A percentile compares a stretch with the other conserved stretches of the same genome.
Conservation (phyloP, 2,888 invertebrate genomes). For the Drosophila multiciliata region DNA sequence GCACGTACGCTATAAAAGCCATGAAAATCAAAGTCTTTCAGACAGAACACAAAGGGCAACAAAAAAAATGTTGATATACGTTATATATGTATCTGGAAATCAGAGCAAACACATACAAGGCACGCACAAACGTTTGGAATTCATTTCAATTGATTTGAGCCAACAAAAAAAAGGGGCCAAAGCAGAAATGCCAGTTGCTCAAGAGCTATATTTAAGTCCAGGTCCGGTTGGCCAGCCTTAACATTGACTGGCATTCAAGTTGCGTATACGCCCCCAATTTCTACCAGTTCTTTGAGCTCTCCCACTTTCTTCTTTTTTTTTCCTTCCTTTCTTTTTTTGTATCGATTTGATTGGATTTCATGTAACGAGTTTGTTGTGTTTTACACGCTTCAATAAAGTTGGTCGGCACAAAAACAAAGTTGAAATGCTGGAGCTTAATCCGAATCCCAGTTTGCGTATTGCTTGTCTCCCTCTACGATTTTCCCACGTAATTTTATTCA, state of each 20-base stretch:
- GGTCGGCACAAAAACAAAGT: conserved; percentile 7
- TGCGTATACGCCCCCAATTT: conserved; percentile 41
- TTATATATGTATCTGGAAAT: conserved; percentile 33
- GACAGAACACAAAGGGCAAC: neutral
- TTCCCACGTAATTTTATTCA: conserved; percentile 70
- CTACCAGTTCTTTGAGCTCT: neutral
- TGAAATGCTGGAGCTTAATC: conserved; percentile 32
- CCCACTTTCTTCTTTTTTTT: too few species aligned
- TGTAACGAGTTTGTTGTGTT: conserved; percentile 64
- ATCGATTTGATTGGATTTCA: conserved; percentile 80
- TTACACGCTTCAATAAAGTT: conserved; percentile 67
- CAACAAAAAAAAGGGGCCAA: conserved; percentile 20
- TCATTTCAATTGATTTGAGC: conserved; percentile 72
- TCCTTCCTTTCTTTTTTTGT: conserved; percentile 44
- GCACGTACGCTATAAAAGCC: conserved; percentile 56
- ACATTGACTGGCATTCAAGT: conserved; percentile 31
- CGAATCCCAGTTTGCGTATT: conserved; percentile 31
- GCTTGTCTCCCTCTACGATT: conserved; percentile 11
- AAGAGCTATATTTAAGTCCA: conserved; percentile 18
- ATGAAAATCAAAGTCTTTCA: conserved; percentile 72
- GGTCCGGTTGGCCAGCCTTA: conserved; percentile 31
- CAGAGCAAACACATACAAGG: conserved; percentile 52
- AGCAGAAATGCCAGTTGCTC: conserved; percentile 60
- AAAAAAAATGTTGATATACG: neutral
- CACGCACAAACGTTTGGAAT: conserved; percentile 41